Evolutionary conservation across 1,140 invertebrate species (phyloP).

Genomic region (Leptopilina clavipes): DNA sequence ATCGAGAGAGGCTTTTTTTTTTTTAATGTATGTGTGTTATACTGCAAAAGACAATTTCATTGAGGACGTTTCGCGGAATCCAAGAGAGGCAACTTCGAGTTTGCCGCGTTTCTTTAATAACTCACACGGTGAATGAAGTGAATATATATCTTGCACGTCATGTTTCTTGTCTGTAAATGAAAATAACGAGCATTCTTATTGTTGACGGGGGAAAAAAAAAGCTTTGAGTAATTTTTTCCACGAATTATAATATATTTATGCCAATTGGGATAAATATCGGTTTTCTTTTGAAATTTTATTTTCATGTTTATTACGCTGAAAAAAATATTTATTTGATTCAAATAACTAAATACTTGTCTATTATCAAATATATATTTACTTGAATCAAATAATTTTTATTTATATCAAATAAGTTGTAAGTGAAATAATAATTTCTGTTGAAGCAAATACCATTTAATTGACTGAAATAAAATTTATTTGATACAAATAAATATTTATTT

Average conservation of each 20-base stretch:
- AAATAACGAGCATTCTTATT: slow-evolving; percentile 23
- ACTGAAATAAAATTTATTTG: no score
- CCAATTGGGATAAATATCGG: neutral
- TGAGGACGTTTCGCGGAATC: slow-evolving; percentile 25
- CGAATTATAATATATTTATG: neutral
- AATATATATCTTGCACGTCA: slow-evolving; percentile 31
- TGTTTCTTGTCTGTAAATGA: slow-evolving; percentile 30
- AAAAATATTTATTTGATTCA: no score
- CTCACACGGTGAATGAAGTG: slow-evolving; percentile 31
- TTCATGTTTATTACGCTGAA: no score
- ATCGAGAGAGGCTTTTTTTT: neutral
- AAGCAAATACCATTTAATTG: no score
- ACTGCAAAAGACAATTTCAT: slow-evolving; percentile 1
- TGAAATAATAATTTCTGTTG: no score
- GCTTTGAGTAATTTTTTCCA: slow-evolving; percentile 6
- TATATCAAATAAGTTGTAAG: no score
- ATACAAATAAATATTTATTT: no score
- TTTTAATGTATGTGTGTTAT: neutral
- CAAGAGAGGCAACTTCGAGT: slow-evolving; percentile 24
- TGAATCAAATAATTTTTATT: no score
- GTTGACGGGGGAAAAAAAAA: neutral
- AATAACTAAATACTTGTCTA: no score
- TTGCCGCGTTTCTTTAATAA: slow-evolving; percentile 11
- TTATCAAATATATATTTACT: no score
- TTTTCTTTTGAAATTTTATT: no score